A percentile compares a stretch with the other conserved stretches of the same genome.
Conservation (phyloP, 2,113 vertebrate species). For the Eidolon helvum region DNA sequence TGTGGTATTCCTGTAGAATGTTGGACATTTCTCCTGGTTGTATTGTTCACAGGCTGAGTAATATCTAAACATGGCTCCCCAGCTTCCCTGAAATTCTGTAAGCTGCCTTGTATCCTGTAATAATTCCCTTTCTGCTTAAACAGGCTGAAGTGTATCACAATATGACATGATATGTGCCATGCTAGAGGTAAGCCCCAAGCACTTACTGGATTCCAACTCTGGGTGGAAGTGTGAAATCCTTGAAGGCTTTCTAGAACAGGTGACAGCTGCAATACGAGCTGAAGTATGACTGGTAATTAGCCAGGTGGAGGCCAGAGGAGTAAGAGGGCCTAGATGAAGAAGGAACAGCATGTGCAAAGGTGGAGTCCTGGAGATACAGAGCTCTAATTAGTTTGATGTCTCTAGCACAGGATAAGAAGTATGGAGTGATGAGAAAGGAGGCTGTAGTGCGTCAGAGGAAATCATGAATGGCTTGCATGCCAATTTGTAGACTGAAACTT, state of each 20-base stretch:
- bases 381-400: neutral
- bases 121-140: neutral
- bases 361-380: neutral
- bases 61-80: neutral
- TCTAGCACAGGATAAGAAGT: neutral
- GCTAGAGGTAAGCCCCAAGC: neutral
- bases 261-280: neutral
- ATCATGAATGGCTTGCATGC: neutral
- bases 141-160: neutral
- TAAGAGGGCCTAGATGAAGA: neutral
- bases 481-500: neutral
- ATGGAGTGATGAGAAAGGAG: neutral
- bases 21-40: neutral
- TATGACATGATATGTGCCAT: neutral
- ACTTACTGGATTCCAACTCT: neutral
- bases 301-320: neutral
- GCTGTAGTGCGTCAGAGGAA: too few species aligned
- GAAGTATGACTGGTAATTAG: neutral
- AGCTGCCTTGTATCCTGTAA: neutral
- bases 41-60: neutral
- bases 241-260: neutral
- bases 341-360: neutral
- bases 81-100: neutral
- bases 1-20: neutral
- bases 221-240: neutral